Base-by-base conservation (phyloP, 1,140 invertebrate species). In the Cotesia typhae region DNA sequence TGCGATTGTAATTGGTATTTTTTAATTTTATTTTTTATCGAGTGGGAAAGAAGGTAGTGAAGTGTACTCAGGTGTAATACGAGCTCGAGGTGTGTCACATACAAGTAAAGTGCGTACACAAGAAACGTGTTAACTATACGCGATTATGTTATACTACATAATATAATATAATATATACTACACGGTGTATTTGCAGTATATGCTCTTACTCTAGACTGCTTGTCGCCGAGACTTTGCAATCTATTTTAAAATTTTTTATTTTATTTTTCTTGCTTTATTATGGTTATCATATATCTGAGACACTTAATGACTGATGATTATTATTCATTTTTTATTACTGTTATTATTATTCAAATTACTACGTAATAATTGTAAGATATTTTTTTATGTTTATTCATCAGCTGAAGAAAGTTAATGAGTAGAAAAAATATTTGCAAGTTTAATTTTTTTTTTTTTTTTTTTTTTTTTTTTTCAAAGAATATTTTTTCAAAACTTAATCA, bases 211-310 rank as follows among this genome's bases (percentile, higher is more conserved):
- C 64, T 78, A 82, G 80, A 81, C 80, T 60, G 79, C 79, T 73
- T 81, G 80, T 80, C 79, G 79, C 78, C 78, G 36, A 14, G 28
- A 53, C 72, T 77, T 79, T 79, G 41, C 41, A 47, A 47, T 47
- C 41, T 9, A 78, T 79, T 76, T 66, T 60, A 51, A 7, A 4
- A 47, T 12, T 41, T 71, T 74, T 68, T 70, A 67, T 77, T 68
- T 36, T 70, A 70, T 73, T 67, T 67, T 53, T 51, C 65, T 60
- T 71, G 52, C 60, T 72, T 51, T 59, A 36, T n/a, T n/a, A n/a
- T 14, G 17, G 17, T 17, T 55, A 55, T 47, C 41, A 47, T 47
- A 10, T 47, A 47, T 47, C 41, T 9, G 41, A 2, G 10, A 47
- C 41, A 47, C 41, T 7, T 47, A 47, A 47, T 47, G 6, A 7